A percentile compares a stretch with the other conserved stretches of the same genome.
These are phyloP conservation scores for Pheosia gnoma DNA, from an alignment of 2,888 invertebrate species.

Conservation along the genomic window DNA sequence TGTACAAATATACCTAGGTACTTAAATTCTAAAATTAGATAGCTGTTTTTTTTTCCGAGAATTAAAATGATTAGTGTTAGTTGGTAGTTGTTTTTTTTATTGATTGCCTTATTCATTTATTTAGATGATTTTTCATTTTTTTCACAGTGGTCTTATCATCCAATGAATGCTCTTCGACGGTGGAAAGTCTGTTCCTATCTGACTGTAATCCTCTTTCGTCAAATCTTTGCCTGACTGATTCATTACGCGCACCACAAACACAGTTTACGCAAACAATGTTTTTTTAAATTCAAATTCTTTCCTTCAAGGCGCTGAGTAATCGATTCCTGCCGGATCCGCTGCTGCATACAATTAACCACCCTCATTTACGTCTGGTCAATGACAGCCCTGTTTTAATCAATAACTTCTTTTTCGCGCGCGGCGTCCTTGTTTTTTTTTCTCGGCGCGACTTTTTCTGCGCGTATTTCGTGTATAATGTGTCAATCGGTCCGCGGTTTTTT, in stretches of 20 bases:
- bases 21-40: no score
- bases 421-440: constrained; percentile 82
- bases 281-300: constrained; percentile 50
- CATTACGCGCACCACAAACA: neutral
- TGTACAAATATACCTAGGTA: no score
- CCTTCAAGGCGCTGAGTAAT: constrained; percentile 52
- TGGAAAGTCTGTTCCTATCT: neutral
- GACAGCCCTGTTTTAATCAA: constrained; percentile 83
- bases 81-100: no score
- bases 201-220: neutral
- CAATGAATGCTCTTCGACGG: neutral
- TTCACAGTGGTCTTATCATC: neutral
- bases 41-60: no score
- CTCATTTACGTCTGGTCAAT: constrained; percentile 84
- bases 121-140: neutral
- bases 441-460: constrained; percentile 83
- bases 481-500: constrained; percentile 66
- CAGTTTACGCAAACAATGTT: constrained; percentile 27
- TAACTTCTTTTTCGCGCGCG: constrained; percentile 81
- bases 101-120: neutral
- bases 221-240: neutral
- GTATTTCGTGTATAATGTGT: constrained; percentile 78
- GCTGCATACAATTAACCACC: constrained; percentile 82
- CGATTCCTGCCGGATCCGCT: constrained; percentile 63
- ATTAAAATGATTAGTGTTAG: no score